These are phyloP conservation scores for Columba janthina DNA, from an alignment of 2,113 vertebrate species.

Conservation along the genomic window DNA sequence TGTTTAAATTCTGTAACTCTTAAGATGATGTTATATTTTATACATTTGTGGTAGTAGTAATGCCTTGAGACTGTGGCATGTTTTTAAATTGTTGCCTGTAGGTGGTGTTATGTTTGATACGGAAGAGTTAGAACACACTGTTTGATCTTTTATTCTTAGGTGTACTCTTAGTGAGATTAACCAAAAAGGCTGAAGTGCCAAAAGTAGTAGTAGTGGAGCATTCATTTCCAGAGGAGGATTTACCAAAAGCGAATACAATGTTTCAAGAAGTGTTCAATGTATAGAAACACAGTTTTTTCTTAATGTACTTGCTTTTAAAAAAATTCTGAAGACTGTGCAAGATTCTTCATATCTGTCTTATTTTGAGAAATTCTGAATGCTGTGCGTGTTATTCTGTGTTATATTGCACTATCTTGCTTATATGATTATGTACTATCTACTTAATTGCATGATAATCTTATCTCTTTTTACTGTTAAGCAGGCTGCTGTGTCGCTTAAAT, in stretches of 20 bases:
- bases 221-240: background rate
- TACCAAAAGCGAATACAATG: background rate
- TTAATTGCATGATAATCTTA: background rate
- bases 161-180: background rate
- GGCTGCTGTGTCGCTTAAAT: background rate
- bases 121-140: background rate
- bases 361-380: background rate
- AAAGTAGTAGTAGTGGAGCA: background rate
- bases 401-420: background rate
- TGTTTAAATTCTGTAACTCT: background rate
- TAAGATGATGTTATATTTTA: background rate
- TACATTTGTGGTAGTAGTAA: background rate
- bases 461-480: background rate
- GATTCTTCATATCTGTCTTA: background rate
- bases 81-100: slow-evolving; percentile 49
- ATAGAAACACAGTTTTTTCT: background rate
- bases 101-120: slow-evolving; percentile 54
- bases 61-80: background rate
- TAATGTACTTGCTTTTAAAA: background rate
- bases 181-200: background rate
- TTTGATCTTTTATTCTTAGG: background rate
- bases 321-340: background rate
- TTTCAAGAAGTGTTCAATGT: background rate
- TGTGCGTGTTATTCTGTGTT: background rate
- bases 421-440: background rate